Percentiles rank a stretch among this genome's conserved stretches.
phyloP scores from a whole-genome alignment of 2,797 vertebrate genomes.

The Knipowitschia caucasica region DNA sequence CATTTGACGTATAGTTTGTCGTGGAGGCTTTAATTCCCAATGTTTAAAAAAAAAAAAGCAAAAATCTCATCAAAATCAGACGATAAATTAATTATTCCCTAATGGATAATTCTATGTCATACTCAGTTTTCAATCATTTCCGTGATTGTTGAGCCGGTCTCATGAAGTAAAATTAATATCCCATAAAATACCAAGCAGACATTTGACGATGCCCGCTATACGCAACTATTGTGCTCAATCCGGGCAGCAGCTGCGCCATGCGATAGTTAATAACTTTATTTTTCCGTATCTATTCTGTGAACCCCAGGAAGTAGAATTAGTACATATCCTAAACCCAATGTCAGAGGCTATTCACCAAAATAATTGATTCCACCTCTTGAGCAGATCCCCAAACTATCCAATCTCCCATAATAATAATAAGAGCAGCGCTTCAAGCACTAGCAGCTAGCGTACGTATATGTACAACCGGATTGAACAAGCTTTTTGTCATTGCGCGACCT shows the following conservation, averaged over 20 bases:
- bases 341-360: slow-evolving; percentile 28
- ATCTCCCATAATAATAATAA: slow-evolving; percentile 22
- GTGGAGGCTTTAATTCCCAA: too few species aligned
- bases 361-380: slow-evolving; percentile 22
- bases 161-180: not conserved
- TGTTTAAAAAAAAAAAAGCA: too few species aligned
- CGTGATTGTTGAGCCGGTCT: not conserved
- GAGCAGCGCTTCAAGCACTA: slow-evolving; percentile 22
- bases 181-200: not conserved
- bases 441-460: slow-evolving; percentile 13
- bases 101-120: not conserved
- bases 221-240: not conserved
- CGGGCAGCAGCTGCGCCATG: slow-evolving; percentile 20
- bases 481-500: slow-evolving; percentile 32
- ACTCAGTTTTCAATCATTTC: not conserved
- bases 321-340: slow-evolving; percentile 22
- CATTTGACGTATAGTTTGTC: too few species aligned
- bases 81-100: too few species aligned
- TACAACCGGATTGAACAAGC: slow-evolving; percentile 44
- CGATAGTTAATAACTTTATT: slow-evolving; percentile 5
- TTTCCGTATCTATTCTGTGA: slow-evolving; percentile 12
- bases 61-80: too few species aligned
- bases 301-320: slow-evolving; percentile 22
- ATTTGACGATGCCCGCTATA: not conserved
- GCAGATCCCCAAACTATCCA: slow-evolving; percentile 28